phyloP scores from a whole-genome alignment of 2,113 vertebrate genomes.

The Heterocephalus glaber region DNA sequence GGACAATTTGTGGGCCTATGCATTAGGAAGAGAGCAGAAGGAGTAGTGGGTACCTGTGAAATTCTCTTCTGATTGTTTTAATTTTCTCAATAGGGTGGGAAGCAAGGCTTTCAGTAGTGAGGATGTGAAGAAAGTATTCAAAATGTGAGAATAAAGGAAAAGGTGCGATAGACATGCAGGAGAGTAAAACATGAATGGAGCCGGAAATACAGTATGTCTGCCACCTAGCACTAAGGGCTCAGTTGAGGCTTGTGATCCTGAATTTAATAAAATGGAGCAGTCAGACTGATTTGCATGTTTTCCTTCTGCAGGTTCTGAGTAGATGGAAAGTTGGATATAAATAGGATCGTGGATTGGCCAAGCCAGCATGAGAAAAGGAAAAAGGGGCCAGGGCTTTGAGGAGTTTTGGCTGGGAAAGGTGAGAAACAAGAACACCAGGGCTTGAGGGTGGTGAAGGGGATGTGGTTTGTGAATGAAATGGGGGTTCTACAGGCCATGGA shows the following conservation, averaged over 20 bases:
- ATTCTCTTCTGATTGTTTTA: neutral
- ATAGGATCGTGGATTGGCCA: neutral
- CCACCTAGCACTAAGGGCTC: neutral
- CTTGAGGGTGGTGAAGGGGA: neutral
- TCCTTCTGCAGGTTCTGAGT: neutral
- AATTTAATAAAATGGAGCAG: neutral
- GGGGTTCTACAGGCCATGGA: neutral
- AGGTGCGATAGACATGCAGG: neutral
- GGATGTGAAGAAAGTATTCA: neutral
- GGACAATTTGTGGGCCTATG: neutral
- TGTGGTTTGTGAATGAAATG: neutral
- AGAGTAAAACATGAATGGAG: neutral
- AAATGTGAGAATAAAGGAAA: neutral
- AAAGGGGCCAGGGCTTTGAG: neutral
- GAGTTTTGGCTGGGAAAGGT: neutral
- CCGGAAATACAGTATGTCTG: neutral
- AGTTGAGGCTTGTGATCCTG: neutral
- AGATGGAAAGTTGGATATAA: neutral
- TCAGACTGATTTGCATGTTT: neutral
- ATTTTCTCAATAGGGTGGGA: constrained; percentile 16
- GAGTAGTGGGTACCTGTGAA: neutral
- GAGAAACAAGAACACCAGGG: neutral
- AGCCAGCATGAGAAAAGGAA: neutral
- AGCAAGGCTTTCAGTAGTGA: neutral
- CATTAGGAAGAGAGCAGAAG: neutral